phyloP scores from a whole-genome alignment of 2,797 vertebrate genomes.

The Oceanodroma leucorhoa region DNA sequence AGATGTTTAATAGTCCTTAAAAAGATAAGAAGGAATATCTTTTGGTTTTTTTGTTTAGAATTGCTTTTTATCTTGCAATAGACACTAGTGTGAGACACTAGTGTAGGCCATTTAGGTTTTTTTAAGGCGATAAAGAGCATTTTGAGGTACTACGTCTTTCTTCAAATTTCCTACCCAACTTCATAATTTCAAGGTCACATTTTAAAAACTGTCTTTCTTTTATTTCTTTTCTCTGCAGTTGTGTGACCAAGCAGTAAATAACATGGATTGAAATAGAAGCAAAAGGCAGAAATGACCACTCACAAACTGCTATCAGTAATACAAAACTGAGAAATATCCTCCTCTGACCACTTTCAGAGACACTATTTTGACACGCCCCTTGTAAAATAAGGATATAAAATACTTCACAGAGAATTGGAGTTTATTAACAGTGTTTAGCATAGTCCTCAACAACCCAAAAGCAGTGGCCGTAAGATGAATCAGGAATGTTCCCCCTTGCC shows the following conservation, averaged over 20 bases:
- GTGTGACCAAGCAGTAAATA: not conserved
- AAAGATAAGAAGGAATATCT: not conserved
- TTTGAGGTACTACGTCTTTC: not conserved
- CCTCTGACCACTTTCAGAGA: not conserved
- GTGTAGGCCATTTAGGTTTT: not conserved
- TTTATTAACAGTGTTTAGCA: not conserved
- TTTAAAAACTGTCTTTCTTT: not conserved
- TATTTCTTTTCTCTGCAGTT: not conserved
- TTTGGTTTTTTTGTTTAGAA: not conserved
- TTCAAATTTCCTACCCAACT: not conserved
- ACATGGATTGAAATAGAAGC: not conserved
- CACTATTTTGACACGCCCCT: not conserved
- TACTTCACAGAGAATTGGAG: not conserved
- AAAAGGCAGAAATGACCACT: not conserved
- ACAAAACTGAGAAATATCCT: not conserved
- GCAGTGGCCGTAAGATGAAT: not conserved
- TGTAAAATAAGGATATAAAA: not conserved
- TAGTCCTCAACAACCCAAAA: not conserved
- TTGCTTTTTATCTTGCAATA: not conserved
- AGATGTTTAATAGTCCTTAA: not conserved
- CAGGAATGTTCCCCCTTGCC: not conserved
- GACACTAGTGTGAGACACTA: not conserved
- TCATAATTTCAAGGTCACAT: not conserved
- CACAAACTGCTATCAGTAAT: not conserved
- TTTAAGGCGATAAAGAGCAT: not conserved